Conservation (phyloP, 2,888 invertebrate genomes). For the Lamellibrachia satsuma region DNA sequence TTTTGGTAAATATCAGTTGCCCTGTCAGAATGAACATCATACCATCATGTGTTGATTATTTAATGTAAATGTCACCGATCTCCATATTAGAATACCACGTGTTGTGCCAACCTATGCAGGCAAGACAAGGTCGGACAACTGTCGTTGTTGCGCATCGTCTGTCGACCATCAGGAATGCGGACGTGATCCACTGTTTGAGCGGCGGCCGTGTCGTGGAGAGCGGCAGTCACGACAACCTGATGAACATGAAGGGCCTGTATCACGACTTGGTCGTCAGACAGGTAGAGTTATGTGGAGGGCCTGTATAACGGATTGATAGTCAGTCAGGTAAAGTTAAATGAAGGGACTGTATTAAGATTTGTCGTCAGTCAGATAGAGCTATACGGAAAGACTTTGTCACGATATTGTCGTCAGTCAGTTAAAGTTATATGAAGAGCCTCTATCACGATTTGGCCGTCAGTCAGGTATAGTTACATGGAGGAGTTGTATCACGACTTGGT, state of each 20-base stretch:
- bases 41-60: no score
- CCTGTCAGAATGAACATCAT: no score
- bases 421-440: no score
- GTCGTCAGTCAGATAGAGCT: no score
- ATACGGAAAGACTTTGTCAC: no score
- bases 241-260: slow-evolving; percentile 66
- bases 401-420: no score
- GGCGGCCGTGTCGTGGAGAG: slow-evolving; percentile 69
- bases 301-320: slow-evolving; percentile 67
- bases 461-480: no score
- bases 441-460: no score
- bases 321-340: slow-evolving; percentile 26
- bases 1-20: no score
- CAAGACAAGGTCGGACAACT: slow-evolving; percentile 66
- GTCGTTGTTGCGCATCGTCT: slow-evolving; percentile 68
- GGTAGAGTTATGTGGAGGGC: slow-evolving; percentile 56
- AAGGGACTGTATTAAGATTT: slow-evolving; percentile 21
- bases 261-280: slow-evolving; percentile 64
- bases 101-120: slow-evolving; percentile 25
- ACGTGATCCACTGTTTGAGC: slow-evolving; percentile 67
- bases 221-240: slow-evolving; percentile 68
- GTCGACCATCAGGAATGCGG: slow-evolving; percentile 69
- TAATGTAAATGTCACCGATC: no score
- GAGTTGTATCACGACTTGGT: no score
- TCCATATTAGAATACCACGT: no score